Percentiles rank a stretch among this genome's conserved stretches.
phyloP scores from a whole-genome alignment of 2,113 vertebrate genomes.

The Aspidoscelis tigris region DNA sequence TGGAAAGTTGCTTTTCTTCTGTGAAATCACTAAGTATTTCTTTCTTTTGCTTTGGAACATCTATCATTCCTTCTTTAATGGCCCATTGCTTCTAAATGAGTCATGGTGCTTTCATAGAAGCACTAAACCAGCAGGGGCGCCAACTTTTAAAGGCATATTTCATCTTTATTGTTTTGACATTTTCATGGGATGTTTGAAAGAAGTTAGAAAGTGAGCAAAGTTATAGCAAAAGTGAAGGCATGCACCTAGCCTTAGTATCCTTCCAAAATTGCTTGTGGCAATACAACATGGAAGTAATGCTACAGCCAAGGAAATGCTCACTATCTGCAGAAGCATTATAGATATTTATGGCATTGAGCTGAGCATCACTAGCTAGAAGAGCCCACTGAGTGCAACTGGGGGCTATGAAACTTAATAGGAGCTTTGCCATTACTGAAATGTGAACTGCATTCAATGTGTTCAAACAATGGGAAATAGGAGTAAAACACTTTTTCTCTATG shows the following conservation, averaged over 20 bases:
- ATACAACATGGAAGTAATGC: neutral
- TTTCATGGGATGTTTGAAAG: slow-evolving; percentile 11
- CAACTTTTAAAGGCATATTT: slow-evolving; percentile 29
- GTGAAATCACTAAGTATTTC: slow-evolving; percentile 19
- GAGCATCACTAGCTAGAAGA: neutral
- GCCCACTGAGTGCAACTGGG: neutral
- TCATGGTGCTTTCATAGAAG: slow-evolving; percentile 18
- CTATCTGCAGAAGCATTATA: neutral
- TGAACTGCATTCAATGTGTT: neutral
- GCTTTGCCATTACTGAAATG: neutral
- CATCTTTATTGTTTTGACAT: slow-evolving; percentile 31
- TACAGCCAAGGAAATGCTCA: neutral
- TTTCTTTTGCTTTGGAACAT: slow-evolving; percentile 11
- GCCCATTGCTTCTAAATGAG: slow-evolving; percentile 29
- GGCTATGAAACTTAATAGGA: neutral
- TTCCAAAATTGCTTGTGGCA: neutral
- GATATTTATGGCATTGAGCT: slow-evolving; percentile 5
- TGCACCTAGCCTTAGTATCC: neutral
- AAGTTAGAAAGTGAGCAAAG: slow-evolving; percentile 19
- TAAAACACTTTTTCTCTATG: too few relatives aligned
- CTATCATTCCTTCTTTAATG: slow-evolving; percentile 39
- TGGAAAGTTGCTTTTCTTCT: neutral
- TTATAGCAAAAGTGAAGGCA: neutral
- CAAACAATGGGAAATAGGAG: neutral
- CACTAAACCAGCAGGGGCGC: slow-evolving; percentile 7